These are phyloP conservation scores for Nycticorax nycticorax DNA, from an alignment of 2,113 vertebrate species.

Conservation along the genomic window DNA sequence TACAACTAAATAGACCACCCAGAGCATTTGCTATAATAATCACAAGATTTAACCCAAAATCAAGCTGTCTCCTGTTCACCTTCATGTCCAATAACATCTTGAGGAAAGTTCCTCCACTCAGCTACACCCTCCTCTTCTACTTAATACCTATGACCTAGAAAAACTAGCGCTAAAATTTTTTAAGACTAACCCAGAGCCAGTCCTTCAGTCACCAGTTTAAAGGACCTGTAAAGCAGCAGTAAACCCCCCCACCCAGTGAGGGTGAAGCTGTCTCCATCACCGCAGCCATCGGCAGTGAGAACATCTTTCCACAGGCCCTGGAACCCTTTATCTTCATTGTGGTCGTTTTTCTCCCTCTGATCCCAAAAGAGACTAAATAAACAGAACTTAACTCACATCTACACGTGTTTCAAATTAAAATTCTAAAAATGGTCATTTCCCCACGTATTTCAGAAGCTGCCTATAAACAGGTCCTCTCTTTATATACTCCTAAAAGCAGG, in stretches of 20 bases:
- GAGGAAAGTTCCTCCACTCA: background rate
- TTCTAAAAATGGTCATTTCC: background rate
- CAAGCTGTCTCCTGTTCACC: background rate
- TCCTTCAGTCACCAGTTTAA: background rate
- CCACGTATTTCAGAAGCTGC: background rate
- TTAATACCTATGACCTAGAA: background rate
- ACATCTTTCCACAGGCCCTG: background rate
- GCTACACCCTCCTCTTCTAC: background rate
- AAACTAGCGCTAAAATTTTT: background rate
- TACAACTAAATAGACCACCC: background rate
- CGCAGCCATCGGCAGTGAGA: background rate
- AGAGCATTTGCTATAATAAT: background rate
- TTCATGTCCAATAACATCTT: background rate
- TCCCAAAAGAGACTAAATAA: background rate
- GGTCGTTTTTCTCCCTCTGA: background rate
- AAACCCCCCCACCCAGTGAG: background rate
- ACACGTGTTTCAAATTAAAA: background rate
- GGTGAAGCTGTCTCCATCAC: background rate
- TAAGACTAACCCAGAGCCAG: background rate
- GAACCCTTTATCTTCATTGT: background rate
- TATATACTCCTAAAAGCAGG: background rate
- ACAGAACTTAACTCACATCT: background rate
- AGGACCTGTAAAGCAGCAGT: background rate
- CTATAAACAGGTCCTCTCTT: conserved; percentile 24
- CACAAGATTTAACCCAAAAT: background rate